Evolutionary conservation across 2,797 vertebrate genomes (phyloP).

Genomic region (Nasua narica): DNA sequence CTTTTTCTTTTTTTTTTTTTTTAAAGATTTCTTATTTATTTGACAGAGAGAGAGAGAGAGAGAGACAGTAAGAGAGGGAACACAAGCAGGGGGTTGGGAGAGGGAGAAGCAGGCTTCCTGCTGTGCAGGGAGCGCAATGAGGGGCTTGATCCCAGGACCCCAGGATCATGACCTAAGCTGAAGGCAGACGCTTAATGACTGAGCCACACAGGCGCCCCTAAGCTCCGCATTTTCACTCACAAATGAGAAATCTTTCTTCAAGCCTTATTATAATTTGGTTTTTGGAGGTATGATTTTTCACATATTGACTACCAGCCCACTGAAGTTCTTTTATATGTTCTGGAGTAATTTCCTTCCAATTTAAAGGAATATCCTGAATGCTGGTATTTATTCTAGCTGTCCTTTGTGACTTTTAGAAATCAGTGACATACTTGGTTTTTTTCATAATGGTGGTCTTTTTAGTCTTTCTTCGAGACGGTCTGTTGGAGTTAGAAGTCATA

Average conservation of each 20-base stretch:
- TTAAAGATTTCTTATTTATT: no score
- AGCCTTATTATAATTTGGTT: neutral
- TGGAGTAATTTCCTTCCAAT: constrained; percentile 6
- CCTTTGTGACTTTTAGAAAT: neutral
- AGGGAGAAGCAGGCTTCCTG: no score
- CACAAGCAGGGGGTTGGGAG: no score
- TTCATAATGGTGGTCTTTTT: neutral
- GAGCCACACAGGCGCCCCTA: neutral
- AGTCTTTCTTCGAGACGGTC: neutral
- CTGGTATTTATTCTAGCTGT: neutral
- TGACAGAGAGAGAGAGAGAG: no score
- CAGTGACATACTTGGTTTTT: neutral
- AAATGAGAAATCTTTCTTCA: neutral
- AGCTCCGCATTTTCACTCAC: neutral
- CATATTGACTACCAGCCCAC: neutral
- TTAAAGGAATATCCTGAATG: neutral
- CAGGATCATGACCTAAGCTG: no score
- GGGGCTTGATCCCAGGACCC: no score
- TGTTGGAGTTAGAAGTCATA: neutral
- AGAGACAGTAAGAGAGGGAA: no score
- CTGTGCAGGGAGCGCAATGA: no score
- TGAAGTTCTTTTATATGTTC: constrained; percentile 9
- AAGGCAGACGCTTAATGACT: no score
- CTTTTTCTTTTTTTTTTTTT: no score
- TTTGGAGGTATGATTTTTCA: neutral